Evolutionary conservation across 1,140 invertebrate species (phyloP), one percentile per base, ranked within the genome.

Genomic region (Drosophila kurseongensis): DNA sequence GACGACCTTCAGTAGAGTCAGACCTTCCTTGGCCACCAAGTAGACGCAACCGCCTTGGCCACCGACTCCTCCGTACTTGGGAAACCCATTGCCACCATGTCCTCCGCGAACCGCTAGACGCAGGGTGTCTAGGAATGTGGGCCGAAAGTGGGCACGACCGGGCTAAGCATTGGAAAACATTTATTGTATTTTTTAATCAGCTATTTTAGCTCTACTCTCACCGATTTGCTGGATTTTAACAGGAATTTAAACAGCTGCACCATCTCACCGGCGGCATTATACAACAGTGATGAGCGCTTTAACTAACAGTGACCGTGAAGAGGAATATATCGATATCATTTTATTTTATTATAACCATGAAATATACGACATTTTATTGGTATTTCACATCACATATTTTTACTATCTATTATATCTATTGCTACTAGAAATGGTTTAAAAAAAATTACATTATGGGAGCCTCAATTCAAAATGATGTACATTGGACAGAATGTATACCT

Each of bases 21-120:
- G 78, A 9, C 92, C 92, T 80, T 97, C 95, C 68, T 95, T 94
- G 0, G 95, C 96, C 38, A 95, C 88, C 14, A 97, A 93, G 85
- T 95, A 95, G 12, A 98, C 95, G 93, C 96, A 95, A 13, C 98
- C 98, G 14, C 98, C 98, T 91, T 95, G 94, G 0, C 98, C 98
- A 23, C 98, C 97, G 9, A 96, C 89, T 5, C 97, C 97, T 12
- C 97, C 97, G 92, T 95, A 97, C 77, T 95, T 94, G 1, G 96
- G 95, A 44, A 95, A 91, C 1, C 97, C 97, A 85, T 95, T 94
- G 4, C 94, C 96, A 10, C 97, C 97, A 36, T 94, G 93, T 14
- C 97, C 97, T 18, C 94, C 96, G 90, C 94, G 95, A 4, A 97
- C 96, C 80, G 94, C 93, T 40, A 98, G 81, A 78, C 94, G 93